Conservation (phyloP, 2,797 vertebrate genomes). For the Urosaurus nigricauda region DNA sequence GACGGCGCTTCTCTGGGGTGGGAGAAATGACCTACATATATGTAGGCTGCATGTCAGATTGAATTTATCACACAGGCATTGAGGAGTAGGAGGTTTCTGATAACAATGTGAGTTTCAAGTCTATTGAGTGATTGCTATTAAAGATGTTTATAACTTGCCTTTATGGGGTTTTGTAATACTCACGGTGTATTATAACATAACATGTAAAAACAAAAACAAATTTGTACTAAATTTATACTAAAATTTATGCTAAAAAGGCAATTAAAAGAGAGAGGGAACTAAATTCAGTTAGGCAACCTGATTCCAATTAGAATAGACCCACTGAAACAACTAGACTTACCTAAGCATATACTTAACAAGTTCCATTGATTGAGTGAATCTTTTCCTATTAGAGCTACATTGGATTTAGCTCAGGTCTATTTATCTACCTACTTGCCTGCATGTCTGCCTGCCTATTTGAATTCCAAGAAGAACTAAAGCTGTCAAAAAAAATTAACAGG, state of each 20-base stretch:
- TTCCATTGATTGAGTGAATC: too few relatives aligned
- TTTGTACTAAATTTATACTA: background rate
- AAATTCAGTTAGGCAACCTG: too few relatives aligned
- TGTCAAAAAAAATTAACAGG: background rate
- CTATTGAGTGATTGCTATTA: background rate
- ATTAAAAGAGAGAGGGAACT: background rate
- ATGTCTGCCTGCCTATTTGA: too few relatives aligned
- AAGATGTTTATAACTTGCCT: background rate
- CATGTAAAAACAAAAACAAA: background rate
- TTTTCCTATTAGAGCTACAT: too few relatives aligned
- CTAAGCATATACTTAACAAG: too few relatives aligned
- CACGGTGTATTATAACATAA: background rate
- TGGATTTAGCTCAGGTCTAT: too few relatives aligned
- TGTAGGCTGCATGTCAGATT: constrained; percentile 13
- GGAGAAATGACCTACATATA: constrained; percentile 31
- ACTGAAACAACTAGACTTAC: too few relatives aligned
- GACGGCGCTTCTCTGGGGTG: background rate
- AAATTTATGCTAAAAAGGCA: background rate
- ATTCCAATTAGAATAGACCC: too few relatives aligned
- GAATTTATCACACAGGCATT: constrained; percentile 6
- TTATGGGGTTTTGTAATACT: background rate
- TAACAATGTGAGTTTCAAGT: background rate
- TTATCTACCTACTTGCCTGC: too few relatives aligned
- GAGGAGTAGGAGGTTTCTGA: background rate
- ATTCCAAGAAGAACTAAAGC: background rate